phyloP scores from a whole-genome alignment of 2,113 vertebrate genomes.

The Clinocottus analis region DNA sequence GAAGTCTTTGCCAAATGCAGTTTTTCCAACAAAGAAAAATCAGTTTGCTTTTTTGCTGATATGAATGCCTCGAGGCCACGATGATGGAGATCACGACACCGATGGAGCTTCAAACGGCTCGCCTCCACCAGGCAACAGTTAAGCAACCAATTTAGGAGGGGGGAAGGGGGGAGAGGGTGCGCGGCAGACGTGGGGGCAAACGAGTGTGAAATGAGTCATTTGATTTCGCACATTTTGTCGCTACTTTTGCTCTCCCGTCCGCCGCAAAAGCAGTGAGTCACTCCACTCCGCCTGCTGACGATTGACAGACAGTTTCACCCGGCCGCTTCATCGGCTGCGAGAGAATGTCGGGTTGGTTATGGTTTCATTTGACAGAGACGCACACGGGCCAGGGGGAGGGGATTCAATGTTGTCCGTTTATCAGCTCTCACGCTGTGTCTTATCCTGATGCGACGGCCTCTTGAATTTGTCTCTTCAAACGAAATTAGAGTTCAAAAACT shows the following conservation, averaged over 20 bases:
- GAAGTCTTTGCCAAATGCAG: conserved; percentile 36
- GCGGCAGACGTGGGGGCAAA: not conserved
- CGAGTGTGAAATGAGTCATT: conserved; percentile 63
- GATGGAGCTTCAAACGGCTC: conserved; percentile 45
- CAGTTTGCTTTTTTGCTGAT: conserved; percentile 42
- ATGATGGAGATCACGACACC: conserved; percentile 47
- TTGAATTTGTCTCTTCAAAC: not conserved
- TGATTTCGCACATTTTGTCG: conserved; percentile 29
- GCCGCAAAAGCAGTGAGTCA: conserved; percentile 66
- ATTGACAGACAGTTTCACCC: conserved; percentile 52
- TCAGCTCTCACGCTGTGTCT: not conserved
- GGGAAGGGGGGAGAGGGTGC: conserved; percentile 26
- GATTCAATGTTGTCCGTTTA: not conserved
- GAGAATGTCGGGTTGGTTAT: not conserved
- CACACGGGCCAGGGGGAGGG: too few relatives aligned
- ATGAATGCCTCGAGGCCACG: conserved; percentile 38
- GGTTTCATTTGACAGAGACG: not conserved
- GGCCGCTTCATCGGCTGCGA: conserved; percentile 48
- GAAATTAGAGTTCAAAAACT: not conserved
- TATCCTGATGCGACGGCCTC: not conserved
- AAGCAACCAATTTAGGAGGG: conserved; percentile 58
- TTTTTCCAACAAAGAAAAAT: conserved; percentile 2
- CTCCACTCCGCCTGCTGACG: conserved; percentile 53
- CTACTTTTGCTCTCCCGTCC: conserved; percentile 31
- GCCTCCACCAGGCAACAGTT: conserved; percentile 58